These are phyloP conservation scores for Saguinus midas DNA, from an alignment of 2,113 vertebrate species.

Conservation along the genomic window DNA sequence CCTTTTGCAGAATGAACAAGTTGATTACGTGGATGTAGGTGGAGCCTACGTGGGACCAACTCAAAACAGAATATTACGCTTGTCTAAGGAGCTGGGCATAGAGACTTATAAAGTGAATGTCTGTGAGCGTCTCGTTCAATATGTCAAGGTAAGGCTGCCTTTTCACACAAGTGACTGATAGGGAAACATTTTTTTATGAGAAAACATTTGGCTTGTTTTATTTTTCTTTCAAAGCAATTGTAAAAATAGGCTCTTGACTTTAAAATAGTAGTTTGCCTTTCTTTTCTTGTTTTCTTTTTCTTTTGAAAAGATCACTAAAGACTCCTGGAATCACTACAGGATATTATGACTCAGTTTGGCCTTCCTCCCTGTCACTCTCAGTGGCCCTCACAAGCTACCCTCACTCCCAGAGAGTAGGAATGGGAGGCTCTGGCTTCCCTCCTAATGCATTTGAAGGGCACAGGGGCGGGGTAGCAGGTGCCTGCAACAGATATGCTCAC, in stretches of 20 bases:
- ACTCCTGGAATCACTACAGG: neutral
- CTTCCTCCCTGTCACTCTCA: neutral
- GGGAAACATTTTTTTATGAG: neutral
- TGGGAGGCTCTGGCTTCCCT: neutral
- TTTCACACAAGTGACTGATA: conserved; percentile 26
- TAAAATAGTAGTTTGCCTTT: neutral
- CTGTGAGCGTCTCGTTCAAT: conserved; percentile 77
- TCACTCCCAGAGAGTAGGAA: neutral
- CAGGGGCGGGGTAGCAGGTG: too few species aligned
- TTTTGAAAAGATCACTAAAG: neutral
- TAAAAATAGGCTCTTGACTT: neutral
- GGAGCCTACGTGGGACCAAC: conserved; percentile 89
- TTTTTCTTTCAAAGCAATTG: conserved; percentile 16
- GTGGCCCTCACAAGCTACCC: neutral
- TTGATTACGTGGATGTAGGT: conserved; percentile 88
- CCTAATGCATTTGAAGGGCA: neutral
- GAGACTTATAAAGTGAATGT: conserved; percentile 88
- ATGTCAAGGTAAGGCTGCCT: conserved; percentile 82
- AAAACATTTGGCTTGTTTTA: conserved; percentile 31
- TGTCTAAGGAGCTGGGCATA: conserved; percentile 87
- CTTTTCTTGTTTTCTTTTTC: neutral
- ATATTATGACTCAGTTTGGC: neutral
- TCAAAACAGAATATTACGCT: conserved; percentile 87
- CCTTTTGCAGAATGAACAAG: conserved; percentile 82
- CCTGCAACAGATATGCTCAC: neutral